Conservation (phyloP, 2,113 vertebrate genomes). For the Pteropus alecto region DNA sequence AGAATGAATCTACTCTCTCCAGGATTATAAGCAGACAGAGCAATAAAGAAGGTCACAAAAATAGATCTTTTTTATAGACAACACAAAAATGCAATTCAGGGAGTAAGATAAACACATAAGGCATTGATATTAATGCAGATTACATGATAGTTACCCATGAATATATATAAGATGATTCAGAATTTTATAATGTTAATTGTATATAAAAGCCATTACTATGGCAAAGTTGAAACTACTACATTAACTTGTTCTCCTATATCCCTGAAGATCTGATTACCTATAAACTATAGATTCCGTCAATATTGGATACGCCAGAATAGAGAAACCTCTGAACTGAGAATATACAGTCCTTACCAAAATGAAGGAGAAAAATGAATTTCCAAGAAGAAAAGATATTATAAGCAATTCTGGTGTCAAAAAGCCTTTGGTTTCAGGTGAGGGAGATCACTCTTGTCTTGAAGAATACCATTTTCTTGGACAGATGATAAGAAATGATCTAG, state of each 20-base stretch:
- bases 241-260: slow-evolving; percentile 50
- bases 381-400: background rate
- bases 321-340: background rate
- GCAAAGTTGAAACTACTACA: background rate
- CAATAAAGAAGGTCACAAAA: background rate
- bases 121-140: background rate
- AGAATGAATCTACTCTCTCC: background rate
- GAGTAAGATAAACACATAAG: background rate
- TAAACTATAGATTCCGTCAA: background rate
- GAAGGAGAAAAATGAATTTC: background rate
- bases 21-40: background rate
- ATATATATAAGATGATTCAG: slow-evolving; percentile 30
- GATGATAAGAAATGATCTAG: slow-evolving; percentile 5
- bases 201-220: slow-evolving; percentile 50
- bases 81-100: background rate
- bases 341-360: background rate
- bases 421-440: background rate
- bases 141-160: background rate
- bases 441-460: slow-evolving; percentile 23
- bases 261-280: slow-evolving; percentile 53
- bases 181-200: slow-evolving; percentile 60
- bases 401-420: background rate
- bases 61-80: background rate
- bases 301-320: background rate
- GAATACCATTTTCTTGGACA: background rate